Percentiles rank a stretch among this genome's conserved stretches.
These are phyloP conservation scores for Thripadectes ignobilis DNA, from an alignment of 2,797 vertebrate genomes.

Conservation along the genomic window DNA sequence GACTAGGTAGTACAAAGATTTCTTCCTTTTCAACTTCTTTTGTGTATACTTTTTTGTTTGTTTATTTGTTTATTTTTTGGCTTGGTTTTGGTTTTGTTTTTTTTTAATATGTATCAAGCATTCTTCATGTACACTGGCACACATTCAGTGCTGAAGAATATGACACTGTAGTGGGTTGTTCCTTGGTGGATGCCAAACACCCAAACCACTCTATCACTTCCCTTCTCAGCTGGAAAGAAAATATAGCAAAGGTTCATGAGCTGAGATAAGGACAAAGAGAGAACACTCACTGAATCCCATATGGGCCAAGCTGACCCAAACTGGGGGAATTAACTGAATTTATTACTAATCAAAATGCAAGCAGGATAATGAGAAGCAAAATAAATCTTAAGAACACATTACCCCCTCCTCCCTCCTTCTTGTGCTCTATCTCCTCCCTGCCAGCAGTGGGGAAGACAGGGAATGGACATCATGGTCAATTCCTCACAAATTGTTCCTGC, in stretches of 20 bases:
- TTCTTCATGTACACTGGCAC: background rate
- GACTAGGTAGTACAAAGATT: accelerated
- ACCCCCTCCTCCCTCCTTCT: background rate
- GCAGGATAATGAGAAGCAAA: background rate
- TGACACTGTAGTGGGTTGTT: background rate
- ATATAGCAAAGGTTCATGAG: background rate
- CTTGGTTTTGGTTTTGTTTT: background rate
- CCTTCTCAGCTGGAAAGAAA: background rate
- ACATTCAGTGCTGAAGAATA: background rate
- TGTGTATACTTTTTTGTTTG: background rate
- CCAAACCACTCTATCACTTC: background rate
- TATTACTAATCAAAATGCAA: background rate
- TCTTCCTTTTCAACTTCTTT: background rate
- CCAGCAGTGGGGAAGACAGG: background rate
- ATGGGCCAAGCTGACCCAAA: background rate
- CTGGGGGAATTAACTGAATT: background rate
- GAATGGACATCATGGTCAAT: too few relatives aligned
- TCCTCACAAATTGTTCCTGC: background rate
- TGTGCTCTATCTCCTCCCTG: background rate
- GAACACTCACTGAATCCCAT: background rate
- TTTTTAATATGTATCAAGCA: background rate
- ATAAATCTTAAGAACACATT: background rate
- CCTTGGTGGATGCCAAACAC: background rate
- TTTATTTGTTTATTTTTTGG: background rate
- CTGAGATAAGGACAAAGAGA: background rate